phyloP scores from a whole-genome alignment of 1,140 invertebrate genomes.

The Linepithema humile region DNA sequence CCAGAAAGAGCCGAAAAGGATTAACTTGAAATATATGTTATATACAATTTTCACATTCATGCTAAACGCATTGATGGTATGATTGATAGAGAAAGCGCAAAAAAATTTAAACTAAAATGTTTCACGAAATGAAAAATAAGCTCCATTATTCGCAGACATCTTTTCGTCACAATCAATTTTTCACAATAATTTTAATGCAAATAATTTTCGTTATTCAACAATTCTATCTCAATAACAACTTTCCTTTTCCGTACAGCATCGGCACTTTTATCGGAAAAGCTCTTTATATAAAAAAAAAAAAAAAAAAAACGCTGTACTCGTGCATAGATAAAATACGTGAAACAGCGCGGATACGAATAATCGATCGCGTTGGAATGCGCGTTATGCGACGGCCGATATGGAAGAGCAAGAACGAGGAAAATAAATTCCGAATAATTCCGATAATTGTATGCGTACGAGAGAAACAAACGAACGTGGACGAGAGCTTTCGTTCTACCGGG shows the following conservation, averaged over 20 bases:
- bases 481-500: neutral
- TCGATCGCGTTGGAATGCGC: neutral
- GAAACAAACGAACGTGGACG: neutral
- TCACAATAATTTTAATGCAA: no score
- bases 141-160: no score
- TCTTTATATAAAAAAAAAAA: no score
- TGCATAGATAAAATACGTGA: no score
- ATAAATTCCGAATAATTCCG: conserved; percentile 30
- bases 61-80: neutral
- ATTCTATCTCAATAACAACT: no score
- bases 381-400: no score
- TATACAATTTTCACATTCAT: neutral
- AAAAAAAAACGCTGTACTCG: no score
- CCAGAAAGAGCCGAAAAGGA: neutral
- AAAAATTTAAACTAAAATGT: neutral
- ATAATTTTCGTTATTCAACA: no score
- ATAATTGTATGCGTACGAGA: conserved; percentile 21
- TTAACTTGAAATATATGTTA: neutral
- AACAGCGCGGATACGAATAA: neutral
- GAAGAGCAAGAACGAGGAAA: neutral
- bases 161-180: no score
- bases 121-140: no score
- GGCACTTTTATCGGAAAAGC: no score
- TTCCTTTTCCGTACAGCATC: no score
- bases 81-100: neutral